Conservation (phyloP, 2,888 invertebrate genomes). For the Caradrina clavipalpis region DNA sequence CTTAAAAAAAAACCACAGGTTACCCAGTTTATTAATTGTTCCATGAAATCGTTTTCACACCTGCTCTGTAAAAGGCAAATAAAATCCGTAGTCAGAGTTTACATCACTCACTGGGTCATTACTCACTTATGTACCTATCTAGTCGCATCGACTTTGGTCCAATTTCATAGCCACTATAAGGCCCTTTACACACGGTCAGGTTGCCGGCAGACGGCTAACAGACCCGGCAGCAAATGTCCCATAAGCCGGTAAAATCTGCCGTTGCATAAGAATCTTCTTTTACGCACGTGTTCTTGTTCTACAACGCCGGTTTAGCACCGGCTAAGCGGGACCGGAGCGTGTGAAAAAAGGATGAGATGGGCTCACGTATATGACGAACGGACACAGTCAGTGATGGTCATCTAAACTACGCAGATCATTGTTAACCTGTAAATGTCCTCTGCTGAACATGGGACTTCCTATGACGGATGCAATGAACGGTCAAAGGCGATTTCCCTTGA, state of each 20-base stretch:
- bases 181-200: background rate
- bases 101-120: constrained; percentile 40
- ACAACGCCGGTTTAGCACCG: too few relatives aligned
- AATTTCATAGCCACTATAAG: constrained; percentile 31
- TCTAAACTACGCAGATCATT: constrained; percentile 16
- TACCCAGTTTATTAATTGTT: too few relatives aligned
- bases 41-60: too few relatives aligned
- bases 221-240: too few relatives aligned
- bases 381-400: background rate
- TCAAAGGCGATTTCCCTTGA: constrained; percentile 1
- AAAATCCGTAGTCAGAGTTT: constrained; percentile 22
- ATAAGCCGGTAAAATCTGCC: background rate
- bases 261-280: background rate
- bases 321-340: background rate
- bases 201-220: too few relatives aligned
- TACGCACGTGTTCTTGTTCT: background rate
- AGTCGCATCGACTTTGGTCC: constrained; percentile 36
- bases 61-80: background rate
- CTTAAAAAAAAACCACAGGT: too few relatives aligned
- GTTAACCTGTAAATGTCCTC: background rate
- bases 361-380: background rate
- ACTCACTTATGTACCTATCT: constrained; percentile 44
- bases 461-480: constrained; percentile 12
- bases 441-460: constrained; percentile 9
- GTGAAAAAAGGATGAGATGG: background rate